Percentiles rank a stretch among this genome's conserved stretches.
phyloP scores from a whole-genome alignment of 2,888 invertebrate genomes.

The Colostygia pectinataria region DNA sequence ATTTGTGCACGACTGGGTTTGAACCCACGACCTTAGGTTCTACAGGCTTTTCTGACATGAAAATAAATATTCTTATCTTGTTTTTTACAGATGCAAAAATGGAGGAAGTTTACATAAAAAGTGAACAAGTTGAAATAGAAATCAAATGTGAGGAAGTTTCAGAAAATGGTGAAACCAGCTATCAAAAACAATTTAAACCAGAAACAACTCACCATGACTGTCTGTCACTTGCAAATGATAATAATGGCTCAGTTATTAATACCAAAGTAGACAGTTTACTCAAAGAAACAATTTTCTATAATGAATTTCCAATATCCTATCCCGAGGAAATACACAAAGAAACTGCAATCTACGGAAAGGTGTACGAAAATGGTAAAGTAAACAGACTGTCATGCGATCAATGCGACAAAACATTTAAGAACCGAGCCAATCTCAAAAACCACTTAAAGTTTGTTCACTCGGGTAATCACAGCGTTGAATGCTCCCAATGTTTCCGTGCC shows the following conservation, averaged over 20 bases:
- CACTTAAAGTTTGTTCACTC: constrained; percentile 45
- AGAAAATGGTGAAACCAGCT: neutral
- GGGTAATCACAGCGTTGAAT: constrained; percentile 40
- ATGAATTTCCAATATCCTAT: neutral
- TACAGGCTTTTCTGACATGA: neutral
- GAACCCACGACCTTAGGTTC: neutral
- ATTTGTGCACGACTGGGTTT: too few relatives aligned
- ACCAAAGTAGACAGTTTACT: neutral
- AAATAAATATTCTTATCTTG: neutral
- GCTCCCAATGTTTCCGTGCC: constrained; percentile 39
- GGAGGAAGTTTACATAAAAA: constrained; percentile 24
- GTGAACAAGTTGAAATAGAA: constrained; percentile 16
- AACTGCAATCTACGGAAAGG: constrained; percentile 37
- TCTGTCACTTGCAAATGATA: neutral
- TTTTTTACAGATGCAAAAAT: constrained; percentile 5
- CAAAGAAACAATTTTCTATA: neutral
- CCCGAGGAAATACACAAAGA: neutral
- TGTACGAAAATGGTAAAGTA: constrained; percentile 44
- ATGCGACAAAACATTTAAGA: constrained; percentile 43
- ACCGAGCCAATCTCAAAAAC: constrained; percentile 39
- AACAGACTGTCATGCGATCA: constrained; percentile 38
- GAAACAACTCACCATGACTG: neutral
- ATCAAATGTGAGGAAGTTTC: constrained; percentile 2
- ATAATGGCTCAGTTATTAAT: neutral
- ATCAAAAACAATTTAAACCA: neutral